These are phyloP conservation scores for Chromobotia macracanthus DNA, from an alignment of 2,797 vertebrate species.

Conservation along the genomic window DNA sequence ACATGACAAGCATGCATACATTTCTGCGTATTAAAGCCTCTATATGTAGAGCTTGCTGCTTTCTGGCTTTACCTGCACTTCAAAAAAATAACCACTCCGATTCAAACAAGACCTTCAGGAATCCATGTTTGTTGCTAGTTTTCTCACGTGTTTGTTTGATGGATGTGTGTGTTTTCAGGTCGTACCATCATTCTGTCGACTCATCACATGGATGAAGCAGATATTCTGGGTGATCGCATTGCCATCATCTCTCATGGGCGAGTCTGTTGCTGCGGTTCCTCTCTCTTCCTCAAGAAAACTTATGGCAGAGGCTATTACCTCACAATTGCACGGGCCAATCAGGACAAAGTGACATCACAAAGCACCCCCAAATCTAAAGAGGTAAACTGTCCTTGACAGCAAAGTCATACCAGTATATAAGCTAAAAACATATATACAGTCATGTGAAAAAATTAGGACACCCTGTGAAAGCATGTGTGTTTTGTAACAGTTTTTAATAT, in stretches of 20 bases:
- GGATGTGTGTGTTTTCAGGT: slow-evolving; percentile 69
- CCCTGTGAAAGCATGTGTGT: no score
- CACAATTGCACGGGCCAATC: slow-evolving; percentile 85
- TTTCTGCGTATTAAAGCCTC: background rate
- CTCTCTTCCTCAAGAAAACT: slow-evolving; percentile 93
- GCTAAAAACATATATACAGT: no score
- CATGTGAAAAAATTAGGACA: no score
- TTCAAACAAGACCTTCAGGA: slow-evolving; percentile 34
- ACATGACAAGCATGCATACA: background rate
- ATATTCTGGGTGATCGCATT: slow-evolving; percentile 93
- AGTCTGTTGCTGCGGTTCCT: slow-evolving; percentile 92
- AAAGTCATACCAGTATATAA: background rate
- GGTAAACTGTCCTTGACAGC: background rate
- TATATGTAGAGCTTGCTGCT: slow-evolving; percentile 29
- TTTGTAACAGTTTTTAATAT: no score
- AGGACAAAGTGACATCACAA: slow-evolving; percentile 63
- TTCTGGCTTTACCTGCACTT: slow-evolving; percentile 17
- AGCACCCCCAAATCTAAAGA: slow-evolving; percentile 47
- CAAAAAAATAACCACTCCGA: slow-evolving; percentile 11
- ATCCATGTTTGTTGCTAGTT: background rate
- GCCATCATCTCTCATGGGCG: slow-evolving; percentile 95
- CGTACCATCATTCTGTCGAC: slow-evolving; percentile 96
- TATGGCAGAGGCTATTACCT: slow-evolving; percentile 97
- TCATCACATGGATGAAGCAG: slow-evolving; percentile 98
- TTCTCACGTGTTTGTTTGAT: background rate